Evolutionary conservation across 1,140 invertebrate species (phyloP).

Genomic region (Palaemon carinicauda): DNA sequence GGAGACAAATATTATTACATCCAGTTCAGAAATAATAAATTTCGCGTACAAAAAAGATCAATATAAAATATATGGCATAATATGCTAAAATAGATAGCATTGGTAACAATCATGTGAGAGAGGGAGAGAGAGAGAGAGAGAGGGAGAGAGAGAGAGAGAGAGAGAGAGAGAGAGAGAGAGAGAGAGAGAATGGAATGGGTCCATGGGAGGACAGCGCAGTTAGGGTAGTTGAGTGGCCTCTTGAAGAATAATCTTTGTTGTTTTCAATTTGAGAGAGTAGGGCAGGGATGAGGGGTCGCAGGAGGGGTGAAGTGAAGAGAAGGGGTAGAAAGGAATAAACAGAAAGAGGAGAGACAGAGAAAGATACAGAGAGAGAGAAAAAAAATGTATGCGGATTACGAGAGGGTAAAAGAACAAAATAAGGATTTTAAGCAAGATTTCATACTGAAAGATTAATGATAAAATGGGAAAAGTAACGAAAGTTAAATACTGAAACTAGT

Average conservation of each 20-base stretch:
- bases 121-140: background rate
- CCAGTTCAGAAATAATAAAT: too few species aligned
- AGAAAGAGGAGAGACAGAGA: background rate
- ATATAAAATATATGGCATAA: too few species aligned
- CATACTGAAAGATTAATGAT: too few species aligned
- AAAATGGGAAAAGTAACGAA: too few species aligned
- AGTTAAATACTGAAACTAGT: too few species aligned
- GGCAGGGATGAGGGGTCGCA: background rate
- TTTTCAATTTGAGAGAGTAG: conserved; percentile 30
- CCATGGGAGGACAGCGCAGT: background rate
- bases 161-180: conserved; percentile 28
- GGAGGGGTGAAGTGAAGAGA: background rate
- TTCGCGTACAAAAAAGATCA: too few species aligned
- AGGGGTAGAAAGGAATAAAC: background rate
- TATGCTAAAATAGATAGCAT: too few species aligned
- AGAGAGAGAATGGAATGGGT: background rate
- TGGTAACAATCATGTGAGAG: background rate
- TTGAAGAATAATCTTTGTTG: conserved; percentile 27
- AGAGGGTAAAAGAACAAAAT: background rate
- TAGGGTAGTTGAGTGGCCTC: background rate
- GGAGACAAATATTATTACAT: too few species aligned
- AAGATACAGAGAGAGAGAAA: background rate
- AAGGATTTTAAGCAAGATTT: too few species aligned
- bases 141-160: conserved; percentile 20
- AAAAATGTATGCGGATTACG: background rate